A percentile compares a stretch with the other conserved stretches of the same genome.
Conservation (phyloP, 2,888 invertebrate species). For the Thymelicus lineola region DNA sequence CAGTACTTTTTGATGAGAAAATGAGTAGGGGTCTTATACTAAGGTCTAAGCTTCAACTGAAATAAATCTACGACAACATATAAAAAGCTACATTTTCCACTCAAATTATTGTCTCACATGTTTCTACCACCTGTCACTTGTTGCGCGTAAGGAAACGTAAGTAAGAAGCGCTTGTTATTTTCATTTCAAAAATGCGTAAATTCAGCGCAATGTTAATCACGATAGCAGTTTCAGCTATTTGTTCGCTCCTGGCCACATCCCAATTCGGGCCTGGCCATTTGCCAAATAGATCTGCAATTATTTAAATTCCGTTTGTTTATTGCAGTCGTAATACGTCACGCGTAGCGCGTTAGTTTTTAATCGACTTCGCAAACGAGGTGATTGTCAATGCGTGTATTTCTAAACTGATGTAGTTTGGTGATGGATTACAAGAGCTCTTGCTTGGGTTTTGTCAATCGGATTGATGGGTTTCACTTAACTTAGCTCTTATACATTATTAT, state of each 20-base stretch:
- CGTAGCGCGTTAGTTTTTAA: slow-evolving; percentile 3
- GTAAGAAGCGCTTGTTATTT: slow-evolving; percentile 1
- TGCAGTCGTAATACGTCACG: slow-evolving; percentile 30
- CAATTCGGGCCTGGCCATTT: slow-evolving; percentile 20
- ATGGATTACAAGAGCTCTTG: neutral
- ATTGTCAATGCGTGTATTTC: neutral
- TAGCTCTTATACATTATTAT: too few relatives aligned
- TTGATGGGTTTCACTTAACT: too few relatives aligned
- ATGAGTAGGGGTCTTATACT: too few relatives aligned
- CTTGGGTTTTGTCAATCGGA: neutral
- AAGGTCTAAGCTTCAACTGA: too few relatives aligned
- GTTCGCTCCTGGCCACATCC: slow-evolving; percentile 39
- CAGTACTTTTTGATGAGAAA: too few relatives aligned
- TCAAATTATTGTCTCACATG: too few relatives aligned
- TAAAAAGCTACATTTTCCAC: too few relatives aligned
- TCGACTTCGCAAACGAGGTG: neutral
- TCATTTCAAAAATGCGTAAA: slow-evolving; percentile 21
- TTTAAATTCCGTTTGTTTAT: slow-evolving; percentile 35
- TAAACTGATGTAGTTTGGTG: neutral
- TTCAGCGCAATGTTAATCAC: slow-evolving; percentile 42
- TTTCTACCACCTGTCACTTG: neutral
- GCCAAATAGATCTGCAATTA: slow-evolving; percentile 41
- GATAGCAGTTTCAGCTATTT: slow-evolving; percentile 42
- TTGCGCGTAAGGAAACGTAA: neutral
- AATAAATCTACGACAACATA: too few relatives aligned